Evolutionary conservation across 2,888 invertebrate genomes (phyloP).

Genomic region (Artemia sp.): DNA sequence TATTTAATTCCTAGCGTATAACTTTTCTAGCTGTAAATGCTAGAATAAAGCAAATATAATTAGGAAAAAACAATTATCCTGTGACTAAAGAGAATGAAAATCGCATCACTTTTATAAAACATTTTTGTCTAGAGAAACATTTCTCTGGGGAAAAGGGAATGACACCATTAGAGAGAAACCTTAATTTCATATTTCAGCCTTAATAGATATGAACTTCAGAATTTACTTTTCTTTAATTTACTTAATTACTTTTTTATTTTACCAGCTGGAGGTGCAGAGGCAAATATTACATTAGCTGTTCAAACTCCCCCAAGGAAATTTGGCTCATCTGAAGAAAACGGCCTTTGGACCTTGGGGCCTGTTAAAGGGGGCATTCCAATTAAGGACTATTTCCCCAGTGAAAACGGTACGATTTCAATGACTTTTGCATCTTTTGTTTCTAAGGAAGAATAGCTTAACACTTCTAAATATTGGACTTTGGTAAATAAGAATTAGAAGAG

Average conservation of each 20-base stretch:
- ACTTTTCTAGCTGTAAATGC: too few relatives aligned
- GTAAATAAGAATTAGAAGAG: too few relatives aligned
- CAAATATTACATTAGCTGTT: conserved; percentile 60
- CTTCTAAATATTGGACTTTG: neutral
- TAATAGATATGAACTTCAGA: too few relatives aligned
- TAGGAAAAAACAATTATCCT: too few relatives aligned
- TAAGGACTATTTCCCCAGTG: conserved; percentile 5
- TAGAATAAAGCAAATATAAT: too few relatives aligned
- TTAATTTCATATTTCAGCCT: neutral
- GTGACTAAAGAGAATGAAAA: too few relatives aligned
- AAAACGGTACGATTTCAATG: conserved; percentile 4
- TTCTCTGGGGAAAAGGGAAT: too few relatives aligned
- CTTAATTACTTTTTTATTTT: neutral
- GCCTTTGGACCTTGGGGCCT: conserved; percentile 28
- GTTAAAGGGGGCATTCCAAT: conserved; percentile 5
- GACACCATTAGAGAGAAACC: neutral
- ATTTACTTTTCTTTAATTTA: too few relatives aligned
- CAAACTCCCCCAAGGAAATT: conserved; percentile 61
- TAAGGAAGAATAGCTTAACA: neutral
- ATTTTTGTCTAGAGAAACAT: too few relatives aligned
- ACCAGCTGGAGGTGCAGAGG: conserved; percentile 53
- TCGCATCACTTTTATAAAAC: too few relatives aligned
- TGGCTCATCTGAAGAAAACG: conserved; percentile 60
- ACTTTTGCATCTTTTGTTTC: neutral
- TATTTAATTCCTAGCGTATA: too few relatives aligned